Evolutionary conservation across 2,113 vertebrate genomes (phyloP).

Genomic region (Calypte anna): DNA sequence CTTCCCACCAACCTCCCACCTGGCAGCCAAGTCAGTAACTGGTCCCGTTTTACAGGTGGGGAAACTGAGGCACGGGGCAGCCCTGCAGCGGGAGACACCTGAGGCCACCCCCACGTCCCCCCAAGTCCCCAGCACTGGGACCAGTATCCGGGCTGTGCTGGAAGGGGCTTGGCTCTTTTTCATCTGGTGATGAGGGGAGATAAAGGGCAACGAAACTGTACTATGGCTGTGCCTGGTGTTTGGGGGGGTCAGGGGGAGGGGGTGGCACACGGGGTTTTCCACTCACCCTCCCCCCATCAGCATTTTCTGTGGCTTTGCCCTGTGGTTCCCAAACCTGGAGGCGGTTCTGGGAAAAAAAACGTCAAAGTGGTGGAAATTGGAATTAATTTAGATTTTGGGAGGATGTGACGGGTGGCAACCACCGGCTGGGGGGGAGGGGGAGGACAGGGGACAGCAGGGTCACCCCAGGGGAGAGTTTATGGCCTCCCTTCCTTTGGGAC

Average conservation of each 20-base stretch:
- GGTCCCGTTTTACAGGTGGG: neutral
- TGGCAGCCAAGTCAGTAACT: neutral
- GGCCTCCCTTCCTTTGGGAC: no score
- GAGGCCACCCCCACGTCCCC: no score
- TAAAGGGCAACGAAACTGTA: neutral
- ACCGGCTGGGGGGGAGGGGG: neutral
- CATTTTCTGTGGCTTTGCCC: neutral
- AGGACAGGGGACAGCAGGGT: neutral
- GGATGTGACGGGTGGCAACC: neutral
- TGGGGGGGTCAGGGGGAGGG: fast-evolving
- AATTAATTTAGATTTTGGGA: neutral
- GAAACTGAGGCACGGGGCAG: neutral
- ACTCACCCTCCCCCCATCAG: neutral
- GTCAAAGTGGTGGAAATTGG: neutral
- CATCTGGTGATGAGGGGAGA: neutral
- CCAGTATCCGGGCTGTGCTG: neutral
- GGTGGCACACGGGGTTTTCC: neutral
- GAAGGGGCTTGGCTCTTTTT: neutral
- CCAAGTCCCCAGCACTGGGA: neutral
- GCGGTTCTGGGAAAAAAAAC: slow-evolving; percentile 36
- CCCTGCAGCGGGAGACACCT: neutral
- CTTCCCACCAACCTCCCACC: neutral
- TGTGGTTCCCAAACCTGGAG: neutral
- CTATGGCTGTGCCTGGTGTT: neutral
- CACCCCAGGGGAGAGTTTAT: neutral